Percentiles rank a stretch among this genome's conserved stretches.
phyloP scores from a whole-genome alignment of 2,113 vertebrate genomes.

The Hydrochoerus hydrochaeris region DNA sequence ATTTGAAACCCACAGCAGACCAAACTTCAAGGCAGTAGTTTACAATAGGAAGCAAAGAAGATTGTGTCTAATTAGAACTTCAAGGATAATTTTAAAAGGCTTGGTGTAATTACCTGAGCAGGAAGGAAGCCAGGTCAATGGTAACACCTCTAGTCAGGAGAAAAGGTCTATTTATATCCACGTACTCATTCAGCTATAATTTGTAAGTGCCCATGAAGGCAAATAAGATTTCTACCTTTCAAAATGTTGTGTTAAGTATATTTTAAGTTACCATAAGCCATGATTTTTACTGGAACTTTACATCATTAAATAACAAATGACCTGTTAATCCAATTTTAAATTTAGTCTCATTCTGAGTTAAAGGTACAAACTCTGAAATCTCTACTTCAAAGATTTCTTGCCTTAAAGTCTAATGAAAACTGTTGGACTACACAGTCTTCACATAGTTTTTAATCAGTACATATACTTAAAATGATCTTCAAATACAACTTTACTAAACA shows the following conservation, averaged over 20 bases:
- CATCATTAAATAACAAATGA: conserved; percentile 71
- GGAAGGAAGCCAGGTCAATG: conserved; percentile 72
- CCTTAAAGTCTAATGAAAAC: conserved; percentile 8
- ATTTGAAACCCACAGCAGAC: conserved; percentile 49
- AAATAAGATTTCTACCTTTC: conserved; percentile 74
- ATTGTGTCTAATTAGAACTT: conserved; percentile 79
- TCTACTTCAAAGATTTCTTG: conserved; percentile 33
- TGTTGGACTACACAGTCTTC: background rate
- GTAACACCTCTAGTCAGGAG: conserved; percentile 67
- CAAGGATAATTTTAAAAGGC: conserved; percentile 69
- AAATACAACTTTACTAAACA: background rate
- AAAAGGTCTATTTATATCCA: conserved; percentile 72
- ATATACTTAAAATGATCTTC: conserved; percentile 11
- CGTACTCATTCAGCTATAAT: conserved; percentile 70
- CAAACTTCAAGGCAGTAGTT: conserved; percentile 62
- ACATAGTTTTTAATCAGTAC: conserved; percentile 2
- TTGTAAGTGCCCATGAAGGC: conserved; percentile 68
- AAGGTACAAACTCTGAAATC: conserved; percentile 8
- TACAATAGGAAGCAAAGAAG: conserved; percentile 74
- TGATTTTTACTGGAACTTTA: conserved; percentile 70
- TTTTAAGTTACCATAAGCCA: conserved; percentile 56
- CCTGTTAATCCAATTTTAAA: conserved; percentile 58
- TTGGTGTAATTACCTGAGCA: conserved; percentile 73
- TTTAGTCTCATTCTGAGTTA: conserved; percentile 60
- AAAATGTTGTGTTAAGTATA: conserved; percentile 72